These are phyloP conservation scores for Philopedon plagiatum DNA, from an alignment of 2,888 invertebrate species.

Conservation along the genomic window DNA sequence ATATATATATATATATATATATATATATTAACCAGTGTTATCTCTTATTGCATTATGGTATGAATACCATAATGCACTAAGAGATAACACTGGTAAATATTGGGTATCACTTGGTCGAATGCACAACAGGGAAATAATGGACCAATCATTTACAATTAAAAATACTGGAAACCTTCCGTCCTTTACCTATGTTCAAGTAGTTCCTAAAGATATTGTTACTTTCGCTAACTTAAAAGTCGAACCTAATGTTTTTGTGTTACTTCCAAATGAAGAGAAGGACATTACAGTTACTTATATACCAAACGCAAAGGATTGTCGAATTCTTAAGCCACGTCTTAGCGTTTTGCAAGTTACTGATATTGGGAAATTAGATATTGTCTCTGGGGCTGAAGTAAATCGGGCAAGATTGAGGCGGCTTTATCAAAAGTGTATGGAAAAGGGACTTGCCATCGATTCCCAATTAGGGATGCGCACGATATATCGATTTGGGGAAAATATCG, in stretches of 20 bases:
- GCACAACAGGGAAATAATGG: constrained; percentile 67
- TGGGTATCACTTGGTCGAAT: constrained; percentile 74
- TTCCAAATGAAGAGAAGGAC: constrained; percentile 60
- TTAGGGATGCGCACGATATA: too few species aligned
- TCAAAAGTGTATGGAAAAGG: constrained; percentile 57
- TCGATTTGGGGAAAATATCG: too few species aligned
- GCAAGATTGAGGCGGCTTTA: constrained; percentile 62
- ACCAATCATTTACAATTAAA: constrained; percentile 70
- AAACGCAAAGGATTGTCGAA: constrained; percentile 61
- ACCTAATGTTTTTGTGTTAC: constrained; percentile 61
- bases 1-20: too few species aligned
- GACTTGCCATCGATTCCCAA: constrained; percentile 55
- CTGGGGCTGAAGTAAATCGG: constrained; percentile 64
- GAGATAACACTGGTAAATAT: constrained; percentile 71
- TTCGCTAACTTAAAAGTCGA: constrained; percentile 59
- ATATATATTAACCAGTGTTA: too few species aligned
- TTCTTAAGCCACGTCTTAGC: constrained; percentile 55
- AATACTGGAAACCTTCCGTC: constrained; percentile 73
- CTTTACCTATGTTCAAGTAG: constrained; percentile 67
- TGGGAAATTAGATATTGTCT: constrained; percentile 62
- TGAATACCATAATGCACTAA: constrained; percentile 66
- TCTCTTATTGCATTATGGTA: too few species aligned
- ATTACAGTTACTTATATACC: constrained; percentile 61
- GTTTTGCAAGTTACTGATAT: constrained; percentile 61
- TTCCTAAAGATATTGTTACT: constrained; percentile 58